Conservation (phyloP, 2,113 vertebrate genomes). For the Dendrocopos noguchii region DNA sequence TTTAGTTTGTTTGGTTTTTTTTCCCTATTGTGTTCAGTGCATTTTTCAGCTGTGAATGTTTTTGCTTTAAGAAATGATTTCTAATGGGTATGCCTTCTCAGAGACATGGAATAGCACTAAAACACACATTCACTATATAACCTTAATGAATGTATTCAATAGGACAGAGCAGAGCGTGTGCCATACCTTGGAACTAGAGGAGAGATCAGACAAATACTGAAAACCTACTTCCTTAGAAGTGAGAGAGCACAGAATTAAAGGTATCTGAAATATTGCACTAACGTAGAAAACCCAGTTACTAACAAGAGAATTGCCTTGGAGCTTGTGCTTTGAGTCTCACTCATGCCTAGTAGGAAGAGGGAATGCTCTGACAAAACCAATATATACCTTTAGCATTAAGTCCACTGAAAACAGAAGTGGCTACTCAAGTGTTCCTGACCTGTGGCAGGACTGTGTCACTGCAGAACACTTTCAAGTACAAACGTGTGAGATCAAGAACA, state of each 20-base stretch:
- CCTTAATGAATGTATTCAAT: slow-evolving; percentile 64
- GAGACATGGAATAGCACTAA: slow-evolving; percentile 50
- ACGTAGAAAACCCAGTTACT: slow-evolving; percentile 40
- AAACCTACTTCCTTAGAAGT: slow-evolving; percentile 33
- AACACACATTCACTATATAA: not conserved
- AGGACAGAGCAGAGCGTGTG: slow-evolving; percentile 27
- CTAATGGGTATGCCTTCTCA: slow-evolving; percentile 61
- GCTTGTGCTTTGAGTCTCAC: not conserved
- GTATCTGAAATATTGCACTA: slow-evolving; percentile 49
- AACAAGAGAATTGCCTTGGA: slow-evolving; percentile 29
- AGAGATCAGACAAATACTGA: not conserved
- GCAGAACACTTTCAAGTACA: not conserved
- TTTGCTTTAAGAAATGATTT: slow-evolving; percentile 66
- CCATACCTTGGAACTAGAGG: slow-evolving; percentile 42
- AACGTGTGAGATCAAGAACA: not conserved
- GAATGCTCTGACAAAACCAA: not conserved
- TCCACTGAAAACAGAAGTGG: not conserved
- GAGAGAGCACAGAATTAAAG: slow-evolving; percentile 40
- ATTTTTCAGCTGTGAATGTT: slow-evolving; percentile 74
- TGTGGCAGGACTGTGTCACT: not conserved
- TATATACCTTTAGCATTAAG: not conserved
- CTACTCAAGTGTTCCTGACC: not conserved
- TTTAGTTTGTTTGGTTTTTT: not conserved
- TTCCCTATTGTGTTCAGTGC: slow-evolving; percentile 54
- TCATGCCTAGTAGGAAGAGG: not conserved